Evolutionary conservation across 2,888 invertebrate genomes (phyloP), one percentile per base, ranked within the genome.

Genomic region (Leptothorax acervorum): DNA sequence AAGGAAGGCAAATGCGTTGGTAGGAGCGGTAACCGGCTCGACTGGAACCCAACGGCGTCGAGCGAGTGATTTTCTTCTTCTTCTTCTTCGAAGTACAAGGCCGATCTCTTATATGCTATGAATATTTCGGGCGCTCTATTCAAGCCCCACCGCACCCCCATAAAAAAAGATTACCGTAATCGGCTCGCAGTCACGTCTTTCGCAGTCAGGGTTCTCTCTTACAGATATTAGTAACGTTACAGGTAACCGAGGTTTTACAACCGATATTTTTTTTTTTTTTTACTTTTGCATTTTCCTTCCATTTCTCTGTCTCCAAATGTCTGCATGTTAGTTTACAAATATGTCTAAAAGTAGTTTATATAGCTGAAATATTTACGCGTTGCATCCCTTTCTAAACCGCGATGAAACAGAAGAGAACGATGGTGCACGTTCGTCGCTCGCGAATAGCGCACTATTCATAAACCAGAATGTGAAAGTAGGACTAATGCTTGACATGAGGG

Each of bases 11-110:
- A 93, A 93, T 92, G 93, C 92, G 91, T 84, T 79, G 92, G 89
- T 89, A 93, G 93, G 93, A 94, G 93, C 92, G 93, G 93, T 90
- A 93, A 94, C 94, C 94, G 94, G 93, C 93, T 92, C 91, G 91
- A 92, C 93, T 93, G 93, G 92, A 92, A 92, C 88, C 92, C 94
- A 94, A 91, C 93, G 94, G 94, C 94, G 94, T 93, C 90, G 94
- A 90, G 87, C 87, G 84, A 84, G 84, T 60, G 78, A 87, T 89
- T 89, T 89, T 87, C 71, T 73, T 71, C 79, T 83, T 63, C 63
- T 63, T 63, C 63, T 39, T 42, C 65, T 86, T 86, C 78, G 39
- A 23, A 42, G 2, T 35, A n/a, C 51, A 42, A 48, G 45, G 23
- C 60, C 8, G 82, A 62, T 87, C 89, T 87, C 82, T 63, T 23